Base-by-base conservation (phyloP, 2,113 vertebrate genomes). In the Colaptes auratus region DNA sequence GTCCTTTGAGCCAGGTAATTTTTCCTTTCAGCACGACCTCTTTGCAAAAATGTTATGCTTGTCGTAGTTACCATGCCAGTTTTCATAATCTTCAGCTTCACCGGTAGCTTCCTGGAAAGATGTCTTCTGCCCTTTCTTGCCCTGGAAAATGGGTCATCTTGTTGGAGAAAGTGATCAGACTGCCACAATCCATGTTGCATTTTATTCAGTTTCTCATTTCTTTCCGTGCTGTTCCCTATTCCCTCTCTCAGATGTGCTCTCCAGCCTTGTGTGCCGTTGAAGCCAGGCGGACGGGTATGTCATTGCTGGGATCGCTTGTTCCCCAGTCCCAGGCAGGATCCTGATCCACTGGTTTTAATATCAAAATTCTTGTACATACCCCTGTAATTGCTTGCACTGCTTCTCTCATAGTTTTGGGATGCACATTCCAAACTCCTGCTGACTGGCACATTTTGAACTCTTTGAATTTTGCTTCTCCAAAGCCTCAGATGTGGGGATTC, bases 401-500 rank as follows among this genome's bases (percentile, higher is more conserved):
- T 81, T 72, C 65, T 84, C 36, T 75, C 25, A 4, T 27, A 19
- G 42, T 53, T 91, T 84, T 72, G 88, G 65, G 93, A 60, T 75
- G 88, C 61, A 65, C 85, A 77, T 46, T 69, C 44, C 56, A 77
- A 83, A 33, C 60, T 77, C 46, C 56, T 82, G 82, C 85, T 89
- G 93, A 67, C 67, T 44, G 85, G 46, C 52, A 33, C 33, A 9
- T 90, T 80, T 82, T 39, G 36, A 70, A 39, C 59, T 69, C 70
- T 79, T 53, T 35, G 50, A 19, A 11, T 88, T 86, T 74, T 82
- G n/a, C 56, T 90, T 52, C 67, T 76, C 35, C 4, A 75, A 60
- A 85, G 72, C n/a, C 71, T 92, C 82, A 85, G 82, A 76, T 14
- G 17, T 91, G 85, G 60, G 80, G 69, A 83, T 88, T 83, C 72